Percentiles rank a stretch among this genome's conserved stretches.
Evolutionary conservation across 2,888 invertebrate species (phyloP).

Genomic region (Drosophila neonasuta): DNA sequence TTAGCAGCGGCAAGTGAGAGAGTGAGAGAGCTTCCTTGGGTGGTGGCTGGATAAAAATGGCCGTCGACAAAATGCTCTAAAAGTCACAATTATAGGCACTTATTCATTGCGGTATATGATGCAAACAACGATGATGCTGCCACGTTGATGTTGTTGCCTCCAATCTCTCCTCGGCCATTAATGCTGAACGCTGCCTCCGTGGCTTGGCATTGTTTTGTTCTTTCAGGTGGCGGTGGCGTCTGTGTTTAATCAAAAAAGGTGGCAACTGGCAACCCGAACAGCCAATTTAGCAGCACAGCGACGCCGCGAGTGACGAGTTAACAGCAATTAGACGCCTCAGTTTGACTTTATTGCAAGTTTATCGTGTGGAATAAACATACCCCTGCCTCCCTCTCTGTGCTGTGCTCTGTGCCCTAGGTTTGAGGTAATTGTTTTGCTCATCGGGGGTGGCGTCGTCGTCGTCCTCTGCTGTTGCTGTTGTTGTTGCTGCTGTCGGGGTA

Average conservation of each 20-base stretch:
- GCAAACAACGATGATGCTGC: slow-evolving; percentile 62
- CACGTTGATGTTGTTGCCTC: neutral
- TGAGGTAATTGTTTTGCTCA: slow-evolving; percentile 51
- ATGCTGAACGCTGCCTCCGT: slow-evolving; percentile 4
- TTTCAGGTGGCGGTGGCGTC: slow-evolving; percentile 35
- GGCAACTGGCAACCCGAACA: slow-evolving; percentile 6
- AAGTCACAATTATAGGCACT: slow-evolving; percentile 76
- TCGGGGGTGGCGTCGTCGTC: slow-evolving; percentile 39
- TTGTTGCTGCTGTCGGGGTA: slow-evolving; percentile 16
- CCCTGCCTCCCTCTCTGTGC: neutral
- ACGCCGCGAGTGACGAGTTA: slow-evolving; percentile 60
- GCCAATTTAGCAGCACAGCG: slow-evolving; percentile 22
- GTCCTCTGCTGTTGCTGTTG: slow-evolving; percentile 23
- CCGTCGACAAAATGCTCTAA: slow-evolving; percentile 56
- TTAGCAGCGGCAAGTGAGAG: slow-evolving; percentile 13
- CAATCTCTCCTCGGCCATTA: neutral
- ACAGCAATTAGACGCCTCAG: slow-evolving; percentile 73
- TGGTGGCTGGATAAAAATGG: slow-evolving; percentile 48
- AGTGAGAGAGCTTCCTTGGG: slow-evolving; percentile 6
- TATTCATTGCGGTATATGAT: slow-evolving; percentile 76
- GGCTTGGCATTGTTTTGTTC: neutral
- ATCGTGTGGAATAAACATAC: slow-evolving; percentile 63
- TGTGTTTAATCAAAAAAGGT: slow-evolving; percentile 63
- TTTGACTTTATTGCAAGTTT: slow-evolving; percentile 76
- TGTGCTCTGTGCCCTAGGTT: slow-evolving; percentile 3